Evolutionary conservation across 2,888 invertebrate genomes (phyloP), one percentile per base, ranked within the genome.

Genomic region (Calephelis perditalis): DNA sequence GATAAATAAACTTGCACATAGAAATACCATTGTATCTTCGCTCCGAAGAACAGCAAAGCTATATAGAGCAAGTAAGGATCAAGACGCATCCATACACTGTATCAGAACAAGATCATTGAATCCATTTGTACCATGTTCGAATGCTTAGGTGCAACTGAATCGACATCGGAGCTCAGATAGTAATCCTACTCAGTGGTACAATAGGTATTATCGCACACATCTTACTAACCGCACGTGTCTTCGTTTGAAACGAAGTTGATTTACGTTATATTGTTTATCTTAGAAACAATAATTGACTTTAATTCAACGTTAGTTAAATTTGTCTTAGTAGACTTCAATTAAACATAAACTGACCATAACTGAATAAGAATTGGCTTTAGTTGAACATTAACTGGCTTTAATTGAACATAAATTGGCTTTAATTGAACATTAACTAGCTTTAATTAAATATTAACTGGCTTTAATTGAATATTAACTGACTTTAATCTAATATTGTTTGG

Each of bases 121-220:
- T 66, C 66, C 65, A 67, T 69, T 67, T 66, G 67, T 64, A 67
- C 64, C 65, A 63, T 67, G 63, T 69, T 64, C 64, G 61, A 62
- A 67, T 66, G 68, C 62, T 66, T 65, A 68, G 68, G 63, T 68
- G 65, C 66, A 61, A 67, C 60, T 63, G 63, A 66, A 68, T 66
- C 67, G 70, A 69, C 68, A 67, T 65, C 62, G 59, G 63, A 64
- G 61, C 60, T 67, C 64, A 57, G 63, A 67, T 67, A 66, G 64
- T 68, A 67, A 66, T 67, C 67, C 68, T 63, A 62, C 58, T 64
- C 64, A 59, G 43, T 60, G 63, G 62, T 65, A 65, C 68, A 65
- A 59, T 66, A 61, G 61, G 61, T 56, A 62, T 63, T 67, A 67
- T 64, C 56, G 56, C 49, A 63, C 62, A 47, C 47, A 47, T 47